These are phyloP conservation scores for Anguilla japonica DNA, from an alignment of 2,113 vertebrate genomes.

Conservation along the genomic window DNA sequence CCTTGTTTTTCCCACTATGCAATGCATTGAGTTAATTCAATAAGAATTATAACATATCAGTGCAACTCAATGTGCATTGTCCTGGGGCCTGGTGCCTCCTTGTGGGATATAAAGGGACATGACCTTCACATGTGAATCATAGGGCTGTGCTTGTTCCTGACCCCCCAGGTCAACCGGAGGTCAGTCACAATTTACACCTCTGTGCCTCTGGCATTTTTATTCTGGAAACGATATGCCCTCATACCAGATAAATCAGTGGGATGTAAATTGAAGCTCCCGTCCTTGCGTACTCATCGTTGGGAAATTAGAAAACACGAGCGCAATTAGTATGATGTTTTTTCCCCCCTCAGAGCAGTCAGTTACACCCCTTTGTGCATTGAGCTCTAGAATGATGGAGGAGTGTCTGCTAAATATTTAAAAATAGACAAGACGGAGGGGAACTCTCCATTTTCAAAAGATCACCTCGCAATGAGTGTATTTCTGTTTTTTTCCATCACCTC, in stretches of 20 bases:
- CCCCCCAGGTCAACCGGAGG: slow-evolving; percentile 47
- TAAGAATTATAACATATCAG: neutral
- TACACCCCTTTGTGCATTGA: neutral
- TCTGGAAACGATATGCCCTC: slow-evolving; percentile 22
- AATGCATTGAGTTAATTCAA: neutral
- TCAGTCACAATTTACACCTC: slow-evolving; percentile 49
- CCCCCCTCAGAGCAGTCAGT: neutral
- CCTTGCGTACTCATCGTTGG: neutral
- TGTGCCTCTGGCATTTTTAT: slow-evolving; percentile 43
- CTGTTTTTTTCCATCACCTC: neutral
- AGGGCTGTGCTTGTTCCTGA: slow-evolving; percentile 25
- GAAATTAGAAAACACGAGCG: neutral
- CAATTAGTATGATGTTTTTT: neutral
- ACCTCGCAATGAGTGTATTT: neutral
- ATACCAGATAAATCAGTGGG: slow-evolving; percentile 27
- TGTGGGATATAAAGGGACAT: neutral
- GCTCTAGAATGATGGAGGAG: neutral
- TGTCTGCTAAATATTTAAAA: neutral
- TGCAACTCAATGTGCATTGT: neutral
- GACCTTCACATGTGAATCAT: neutral
- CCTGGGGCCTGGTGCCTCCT: neutral
- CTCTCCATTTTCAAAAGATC: neutral
- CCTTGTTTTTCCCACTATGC: neutral
- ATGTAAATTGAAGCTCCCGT: neutral
- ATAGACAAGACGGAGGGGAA: neutral